A percentile compares a stretch with the other conserved stretches of the same genome.
phyloP scores from a whole-genome alignment of 2,797 vertebrate genomes.

The Tragopan temminckii region DNA sequence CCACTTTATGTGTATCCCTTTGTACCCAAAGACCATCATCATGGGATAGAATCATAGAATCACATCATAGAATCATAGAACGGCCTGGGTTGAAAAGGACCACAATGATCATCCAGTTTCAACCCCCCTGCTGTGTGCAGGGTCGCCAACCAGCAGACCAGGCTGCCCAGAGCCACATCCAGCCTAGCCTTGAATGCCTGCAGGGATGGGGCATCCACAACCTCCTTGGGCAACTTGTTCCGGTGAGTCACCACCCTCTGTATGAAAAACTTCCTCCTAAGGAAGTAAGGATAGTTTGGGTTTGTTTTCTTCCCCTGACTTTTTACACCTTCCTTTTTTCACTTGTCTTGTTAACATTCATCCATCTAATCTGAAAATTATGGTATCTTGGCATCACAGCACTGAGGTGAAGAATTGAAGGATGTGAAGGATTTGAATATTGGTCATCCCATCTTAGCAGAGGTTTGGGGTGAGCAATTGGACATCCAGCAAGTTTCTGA shows the following conservation, averaged over 20 bases:
- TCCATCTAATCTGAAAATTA: rapidly evolving
- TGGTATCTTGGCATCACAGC: neutral
- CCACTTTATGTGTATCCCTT: neutral
- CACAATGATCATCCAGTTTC: too few relatives aligned
- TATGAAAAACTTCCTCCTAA: too few relatives aligned
- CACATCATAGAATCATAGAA: too few relatives aligned
- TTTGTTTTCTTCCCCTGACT: neutral
- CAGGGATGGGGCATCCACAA: too few relatives aligned
- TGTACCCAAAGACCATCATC: neutral
- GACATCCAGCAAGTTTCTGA: neutral
- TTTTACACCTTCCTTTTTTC: neutral
- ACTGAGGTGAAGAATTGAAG: neutral
- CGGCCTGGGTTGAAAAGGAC: too few relatives aligned
- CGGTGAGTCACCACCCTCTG: too few relatives aligned
- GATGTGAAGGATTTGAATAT: neutral
- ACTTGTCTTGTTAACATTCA: neutral
- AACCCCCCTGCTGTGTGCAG: too few relatives aligned
- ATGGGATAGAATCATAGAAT: neutral
- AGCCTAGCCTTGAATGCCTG: too few relatives aligned
- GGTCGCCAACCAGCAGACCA: too few relatives aligned
- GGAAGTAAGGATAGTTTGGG: neutral
- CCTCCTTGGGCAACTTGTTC: too few relatives aligned
- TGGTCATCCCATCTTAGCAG: neutral
- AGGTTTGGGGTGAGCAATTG: neutral
- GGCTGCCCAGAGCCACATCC: too few relatives aligned